Evolutionary conservation across 1,140 invertebrate species (phyloP), one percentile per base, ranked within the genome.

Genomic region (Sitobion miscanthi): DNA sequence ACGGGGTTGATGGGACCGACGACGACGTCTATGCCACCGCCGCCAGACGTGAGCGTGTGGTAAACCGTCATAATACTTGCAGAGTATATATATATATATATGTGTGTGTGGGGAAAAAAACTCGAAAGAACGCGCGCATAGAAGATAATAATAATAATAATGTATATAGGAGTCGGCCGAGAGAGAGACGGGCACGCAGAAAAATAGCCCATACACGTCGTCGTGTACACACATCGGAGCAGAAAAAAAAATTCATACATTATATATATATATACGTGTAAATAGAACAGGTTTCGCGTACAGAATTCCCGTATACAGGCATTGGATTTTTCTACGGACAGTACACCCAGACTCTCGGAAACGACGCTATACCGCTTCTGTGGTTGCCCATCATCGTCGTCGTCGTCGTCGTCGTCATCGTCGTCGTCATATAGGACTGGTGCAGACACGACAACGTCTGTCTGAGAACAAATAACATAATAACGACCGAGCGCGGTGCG

Each of bases 361-460:
- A 85, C 49, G 62, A 69, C 45, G 62, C 23, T 42, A 42, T 42
- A 25, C 49, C 23, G n/a, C 20, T 54, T 54, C 52, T 35, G 87
- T 20, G 35, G 57, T 42, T 52, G 91, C 42, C 91, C 69, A 86
- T 83, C 82, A 85, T 83, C 25, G 25, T 91, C 42, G 69, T 91
- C 20, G 7, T 90, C 42, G 35, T 62, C 88, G 49, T 85, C 83
- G 38, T 85, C 42, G 35, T 62, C 88, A 30, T 85, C 83, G 38
- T 85, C 38, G 83, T 42, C 49, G 35, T 23, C 38, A 38, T 38
- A 77, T n/a, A 77, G 54, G 89, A 45, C 57, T 9, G 35, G 38
- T 95, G 62, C 62, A n/a, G 96, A 96, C 95, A 95, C 95, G 94
- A 95, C 95, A 94, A 94, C 94, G 82, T 83, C 85, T 89, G 62